phyloP scores from a whole-genome alignment of 1,140 invertebrate genomes.

The Camponotus floridanus region DNA sequence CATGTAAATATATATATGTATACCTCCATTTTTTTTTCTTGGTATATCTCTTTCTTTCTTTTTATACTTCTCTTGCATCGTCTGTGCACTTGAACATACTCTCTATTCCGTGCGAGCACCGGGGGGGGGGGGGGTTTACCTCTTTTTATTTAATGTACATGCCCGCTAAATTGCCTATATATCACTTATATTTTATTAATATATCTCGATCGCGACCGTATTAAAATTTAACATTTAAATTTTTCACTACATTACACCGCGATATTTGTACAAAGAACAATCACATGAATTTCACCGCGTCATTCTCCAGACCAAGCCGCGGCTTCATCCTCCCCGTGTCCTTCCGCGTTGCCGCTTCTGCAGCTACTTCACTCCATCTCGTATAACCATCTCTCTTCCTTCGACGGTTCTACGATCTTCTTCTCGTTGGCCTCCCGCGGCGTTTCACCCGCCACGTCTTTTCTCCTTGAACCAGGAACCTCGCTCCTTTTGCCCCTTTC shows the following conservation, averaged over 20 bases:
- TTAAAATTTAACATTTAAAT: slow-evolving; percentile 87
- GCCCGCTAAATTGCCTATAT: slow-evolving; percentile 86
- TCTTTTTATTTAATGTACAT: slow-evolving; percentile 84
- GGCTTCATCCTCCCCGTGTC: slow-evolving; percentile 54
- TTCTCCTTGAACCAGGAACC: slow-evolving; percentile 56
- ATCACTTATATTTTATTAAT: slow-evolving; percentile 78
- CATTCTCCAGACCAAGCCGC: slow-evolving; percentile 41
- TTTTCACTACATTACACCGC: slow-evolving; percentile 86
- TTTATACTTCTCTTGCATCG: slow-evolving; percentile 2
- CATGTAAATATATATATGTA: slow-evolving; percentile 40
- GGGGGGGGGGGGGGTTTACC: slow-evolving; percentile 20
- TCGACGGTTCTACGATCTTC: slow-evolving; percentile 59
- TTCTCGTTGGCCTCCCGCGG: slow-evolving; percentile 51
- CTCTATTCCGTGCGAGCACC: slow-evolving; percentile 76
- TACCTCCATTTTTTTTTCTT: not conserved
- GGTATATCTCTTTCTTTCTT: not conserved
- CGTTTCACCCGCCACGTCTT: slow-evolving; percentile 58
- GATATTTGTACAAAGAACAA: slow-evolving; percentile 87
- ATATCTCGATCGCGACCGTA: slow-evolving; percentile 85
- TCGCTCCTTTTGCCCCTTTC: slow-evolving; percentile 38
- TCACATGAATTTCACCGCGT: slow-evolving; percentile 85
- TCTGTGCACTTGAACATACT: slow-evolving; percentile 60
- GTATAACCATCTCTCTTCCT: slow-evolving; percentile 45
- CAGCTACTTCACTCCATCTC: not conserved
- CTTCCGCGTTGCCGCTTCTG: slow-evolving; percentile 62